Evolutionary conservation across 2,113 vertebrate species (phyloP).

Genomic region (Campylorhamphus procurvoides): DNA sequence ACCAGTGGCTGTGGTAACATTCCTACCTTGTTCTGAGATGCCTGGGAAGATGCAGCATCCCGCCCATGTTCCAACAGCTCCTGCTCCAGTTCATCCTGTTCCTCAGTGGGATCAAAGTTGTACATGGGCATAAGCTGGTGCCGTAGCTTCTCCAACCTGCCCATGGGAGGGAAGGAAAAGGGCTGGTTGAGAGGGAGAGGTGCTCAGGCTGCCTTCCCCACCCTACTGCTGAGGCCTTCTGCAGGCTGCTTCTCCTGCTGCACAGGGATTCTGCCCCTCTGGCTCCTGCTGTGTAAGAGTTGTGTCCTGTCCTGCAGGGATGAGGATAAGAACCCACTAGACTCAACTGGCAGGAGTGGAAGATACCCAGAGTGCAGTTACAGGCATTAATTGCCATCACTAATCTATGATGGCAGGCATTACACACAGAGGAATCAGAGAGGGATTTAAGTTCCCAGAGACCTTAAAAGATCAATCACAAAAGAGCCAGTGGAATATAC

Average conservation of each 20-base stretch:
- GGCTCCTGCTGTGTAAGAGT: not conserved
- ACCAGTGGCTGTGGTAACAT: not conserved
- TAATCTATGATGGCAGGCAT: conserved; percentile 28
- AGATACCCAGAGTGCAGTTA: not conserved
- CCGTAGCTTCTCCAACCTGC: conserved; percentile 94
- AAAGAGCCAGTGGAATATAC: not conserved
- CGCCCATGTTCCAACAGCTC: conserved; percentile 93
- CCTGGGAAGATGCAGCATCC: conserved; percentile 77
- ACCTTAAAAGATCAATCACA: not conserved
- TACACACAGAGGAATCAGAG: not conserved
- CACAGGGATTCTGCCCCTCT: not conserved
- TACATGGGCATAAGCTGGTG: conserved; percentile 99
- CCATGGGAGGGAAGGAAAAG: not conserved
- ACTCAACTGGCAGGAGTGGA: not conserved
- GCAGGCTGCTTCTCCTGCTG: not conserved
- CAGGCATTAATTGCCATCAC: not conserved
- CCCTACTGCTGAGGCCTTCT: not conserved
- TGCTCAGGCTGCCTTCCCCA: not conserved
- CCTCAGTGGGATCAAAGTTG: conserved; percentile 96
- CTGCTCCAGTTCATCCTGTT: conserved; percentile 96
- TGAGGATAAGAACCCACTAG: not conserved
- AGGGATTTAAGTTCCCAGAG: conserved; percentile 5
- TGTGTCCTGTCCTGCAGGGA: not conserved
- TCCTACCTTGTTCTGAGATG: conserved; percentile 62
- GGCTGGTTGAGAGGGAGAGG: not conserved